Evolutionary conservation across 2,113 vertebrate species (phyloP).

Genomic region (Uria lomvia): DNA sequence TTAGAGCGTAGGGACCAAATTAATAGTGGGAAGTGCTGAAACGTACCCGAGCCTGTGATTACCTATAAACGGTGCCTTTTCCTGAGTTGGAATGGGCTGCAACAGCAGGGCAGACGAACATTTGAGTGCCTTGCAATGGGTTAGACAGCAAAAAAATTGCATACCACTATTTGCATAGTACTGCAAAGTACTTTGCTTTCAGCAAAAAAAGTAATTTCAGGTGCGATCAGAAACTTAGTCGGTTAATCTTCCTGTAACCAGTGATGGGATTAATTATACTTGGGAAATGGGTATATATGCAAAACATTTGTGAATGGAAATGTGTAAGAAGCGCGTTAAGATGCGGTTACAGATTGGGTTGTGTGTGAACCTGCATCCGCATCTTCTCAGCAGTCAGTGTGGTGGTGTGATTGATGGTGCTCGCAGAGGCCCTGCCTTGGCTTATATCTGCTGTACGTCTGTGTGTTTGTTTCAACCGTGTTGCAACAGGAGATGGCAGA

Average conservation of each 20-base stretch:
- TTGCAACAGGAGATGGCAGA: slow-evolving; percentile 21
- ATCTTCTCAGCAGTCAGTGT: background rate
- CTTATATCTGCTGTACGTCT: fast-evolving
- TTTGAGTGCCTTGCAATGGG: fast-evolving
- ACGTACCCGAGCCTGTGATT: fast-evolving
- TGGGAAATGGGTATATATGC: background rate
- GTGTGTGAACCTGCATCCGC: background rate
- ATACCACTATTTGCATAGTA: background rate
- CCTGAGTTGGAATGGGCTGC: background rate
- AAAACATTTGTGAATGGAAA: background rate
- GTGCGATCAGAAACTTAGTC: background rate
- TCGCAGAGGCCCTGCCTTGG: background rate
- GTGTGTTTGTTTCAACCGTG: background rate
- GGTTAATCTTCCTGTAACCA: background rate
- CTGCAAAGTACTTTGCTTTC: background rate
- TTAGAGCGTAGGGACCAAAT: fast-evolving
- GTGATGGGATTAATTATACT: background rate
- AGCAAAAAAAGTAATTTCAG: background rate
- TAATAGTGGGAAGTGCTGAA: background rate
- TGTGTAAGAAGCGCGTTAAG: no score
- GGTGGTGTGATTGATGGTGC: background rate
- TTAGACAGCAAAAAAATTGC: background rate
- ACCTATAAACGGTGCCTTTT: background rate
- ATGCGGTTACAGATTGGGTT: fast-evolving
- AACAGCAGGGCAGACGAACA: fast-evolving